A percentile compares a stretch with the other conserved stretches of the same genome.
These are phyloP conservation scores for Oryzias javanicus DNA, from an alignment of 2,113 vertebrate species.

Conservation along the genomic window DNA sequence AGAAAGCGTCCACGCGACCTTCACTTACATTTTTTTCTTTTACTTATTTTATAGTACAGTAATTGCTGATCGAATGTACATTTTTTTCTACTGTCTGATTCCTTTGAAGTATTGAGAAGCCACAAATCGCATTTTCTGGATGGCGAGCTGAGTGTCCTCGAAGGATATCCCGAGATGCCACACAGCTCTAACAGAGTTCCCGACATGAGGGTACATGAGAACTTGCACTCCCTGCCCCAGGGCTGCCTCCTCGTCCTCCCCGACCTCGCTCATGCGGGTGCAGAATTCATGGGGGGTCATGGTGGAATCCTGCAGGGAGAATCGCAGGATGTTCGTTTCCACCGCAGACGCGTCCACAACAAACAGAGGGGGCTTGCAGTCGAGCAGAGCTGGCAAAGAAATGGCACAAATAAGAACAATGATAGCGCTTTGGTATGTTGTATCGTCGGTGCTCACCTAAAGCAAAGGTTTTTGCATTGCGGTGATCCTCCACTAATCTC, in stretches of 20 bases:
- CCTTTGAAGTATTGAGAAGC: constrained; percentile 44
- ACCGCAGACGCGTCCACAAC: constrained; percentile 59
- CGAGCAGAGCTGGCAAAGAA: constrained; percentile 53
- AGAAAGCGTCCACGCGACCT: too few relatives aligned
- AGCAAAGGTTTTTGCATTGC: constrained; percentile 78
- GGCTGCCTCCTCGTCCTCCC: constrained; percentile 63
- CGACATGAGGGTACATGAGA: constrained; percentile 75
- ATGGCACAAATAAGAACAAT: neutral
- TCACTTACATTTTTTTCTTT: too few relatives aligned
- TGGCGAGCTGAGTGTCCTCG: constrained; percentile 75
- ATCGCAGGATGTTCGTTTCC: constrained; percentile 84
- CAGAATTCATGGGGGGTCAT: constrained; percentile 76
- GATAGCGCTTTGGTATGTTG: neutral
- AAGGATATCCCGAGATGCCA: constrained; percentile 80
- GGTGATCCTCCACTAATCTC: constrained; percentile 78
- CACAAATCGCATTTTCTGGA: constrained; percentile 80
- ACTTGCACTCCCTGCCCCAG: constrained; percentile 66
- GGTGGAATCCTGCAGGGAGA: constrained; percentile 38
- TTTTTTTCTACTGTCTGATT: constrained; percentile 6
- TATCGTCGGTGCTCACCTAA: constrained; percentile 64
- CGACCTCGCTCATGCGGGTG: constrained; percentile 63
- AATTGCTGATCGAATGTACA: too few relatives aligned
- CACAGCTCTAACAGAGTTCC: constrained; percentile 61
- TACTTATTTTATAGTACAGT: too few relatives aligned
- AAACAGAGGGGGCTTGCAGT: constrained; percentile 70